A percentile compares a stretch with the other conserved stretches of the same genome.
phyloP scores from a whole-genome alignment of 2,113 vertebrate genomes.

The Eira barbara region DNA sequence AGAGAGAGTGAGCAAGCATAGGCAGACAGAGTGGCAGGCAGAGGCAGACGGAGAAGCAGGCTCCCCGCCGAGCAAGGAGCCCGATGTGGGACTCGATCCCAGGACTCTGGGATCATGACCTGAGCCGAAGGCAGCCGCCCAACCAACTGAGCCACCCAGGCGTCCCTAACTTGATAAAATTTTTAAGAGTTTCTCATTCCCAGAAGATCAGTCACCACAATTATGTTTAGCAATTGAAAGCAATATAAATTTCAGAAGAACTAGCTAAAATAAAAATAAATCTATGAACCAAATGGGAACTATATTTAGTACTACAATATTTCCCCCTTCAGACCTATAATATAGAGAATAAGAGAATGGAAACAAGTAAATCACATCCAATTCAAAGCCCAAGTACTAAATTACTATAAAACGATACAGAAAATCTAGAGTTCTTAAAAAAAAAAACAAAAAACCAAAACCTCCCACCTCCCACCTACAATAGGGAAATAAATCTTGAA shows the following conservation, averaged over 20 bases:
- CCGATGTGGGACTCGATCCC: too few species aligned
- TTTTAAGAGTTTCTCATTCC: conserved; percentile 37
- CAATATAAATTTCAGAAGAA: conserved; percentile 55
- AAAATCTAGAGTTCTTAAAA: conserved; percentile 1
- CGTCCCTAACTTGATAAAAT: not conserved
- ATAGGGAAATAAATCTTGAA: conserved; percentile 58
- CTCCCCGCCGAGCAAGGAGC: too few species aligned
- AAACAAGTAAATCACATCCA: not conserved
- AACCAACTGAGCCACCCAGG: too few species aligned
- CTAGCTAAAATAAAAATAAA: conserved; percentile 44
- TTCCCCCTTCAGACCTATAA: conserved; percentile 31
- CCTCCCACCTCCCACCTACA: not conserved
- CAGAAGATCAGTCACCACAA: not conserved
- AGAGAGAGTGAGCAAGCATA: too few species aligned
- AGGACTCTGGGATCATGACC: too few species aligned
- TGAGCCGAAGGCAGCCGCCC: too few species aligned
- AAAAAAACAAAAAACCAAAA: not conserved
- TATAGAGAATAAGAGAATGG: conserved; percentile 14
- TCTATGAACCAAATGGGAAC: conserved; percentile 3
- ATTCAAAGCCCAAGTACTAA: conserved; percentile 20
- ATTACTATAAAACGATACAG: not conserved
- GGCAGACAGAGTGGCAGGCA: too few species aligned
- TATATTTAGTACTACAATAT: not conserved
- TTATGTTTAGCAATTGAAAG: conserved; percentile 37
- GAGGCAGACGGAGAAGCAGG: too few species aligned